Evolutionary conservation across 1,140 invertebrate genomes (phyloP).

Genomic region (Latrodectus geometricus): DNA sequence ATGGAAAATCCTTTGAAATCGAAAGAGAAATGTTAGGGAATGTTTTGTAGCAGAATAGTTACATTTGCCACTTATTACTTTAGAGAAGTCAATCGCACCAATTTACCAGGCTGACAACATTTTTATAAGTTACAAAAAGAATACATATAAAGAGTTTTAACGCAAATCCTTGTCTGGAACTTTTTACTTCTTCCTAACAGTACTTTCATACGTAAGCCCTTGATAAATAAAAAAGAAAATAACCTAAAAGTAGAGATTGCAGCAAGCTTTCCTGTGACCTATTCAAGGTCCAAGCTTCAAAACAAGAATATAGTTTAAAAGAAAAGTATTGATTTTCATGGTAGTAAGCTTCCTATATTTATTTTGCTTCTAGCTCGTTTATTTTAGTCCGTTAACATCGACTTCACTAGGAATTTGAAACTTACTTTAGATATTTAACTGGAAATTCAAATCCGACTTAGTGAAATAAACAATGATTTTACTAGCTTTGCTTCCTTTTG

Average conservation of each 20-base stretch:
- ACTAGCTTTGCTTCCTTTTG: neutral
- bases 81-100: too few relatives aligned
- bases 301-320: slow-evolving; percentile 2
- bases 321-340: slow-evolving; percentile 40
- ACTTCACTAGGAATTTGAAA: slow-evolving; percentile 31
- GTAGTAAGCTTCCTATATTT: neutral
- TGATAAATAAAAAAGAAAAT: neutral
- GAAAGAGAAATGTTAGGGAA: too few relatives aligned
- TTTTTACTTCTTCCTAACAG: too few relatives aligned
- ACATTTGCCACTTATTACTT: too few relatives aligned
- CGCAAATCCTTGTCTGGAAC: too few relatives aligned
- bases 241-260: neutral
- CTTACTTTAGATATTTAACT: slow-evolving; percentile 4
- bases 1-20: too few relatives aligned
- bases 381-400: slow-evolving; percentile 17
- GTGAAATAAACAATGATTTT: neutral
- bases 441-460: slow-evolving; percentile 17
- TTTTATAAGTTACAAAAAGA: too few relatives aligned
- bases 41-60: too few relatives aligned
- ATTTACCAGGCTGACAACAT: too few relatives aligned
- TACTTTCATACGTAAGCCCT: neutral
- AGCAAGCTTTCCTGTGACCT: neutral
- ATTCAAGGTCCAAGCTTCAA: neutral
- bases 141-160: too few relatives aligned
- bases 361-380: slow-evolving; percentile 13